Evolutionary conservation across 1,140 invertebrate genomes (phyloP), one percentile per base, ranked within the genome.

Genomic region (Metopolophium dirhodum): DNA sequence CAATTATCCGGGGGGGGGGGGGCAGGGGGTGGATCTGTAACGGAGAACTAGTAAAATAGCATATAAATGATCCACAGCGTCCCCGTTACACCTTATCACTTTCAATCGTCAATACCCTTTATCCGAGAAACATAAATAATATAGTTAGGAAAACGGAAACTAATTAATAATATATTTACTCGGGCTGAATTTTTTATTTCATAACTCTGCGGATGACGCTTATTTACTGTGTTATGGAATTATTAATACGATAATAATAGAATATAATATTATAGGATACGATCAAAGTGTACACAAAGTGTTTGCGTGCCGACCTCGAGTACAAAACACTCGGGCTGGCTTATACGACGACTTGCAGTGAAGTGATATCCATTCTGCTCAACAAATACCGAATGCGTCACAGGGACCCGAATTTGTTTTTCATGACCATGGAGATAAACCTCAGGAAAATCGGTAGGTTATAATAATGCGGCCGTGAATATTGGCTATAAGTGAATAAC

Each of bases 351-450:
- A 97, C 97, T 0, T 98, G 98, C 94, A 97, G 97, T 94, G 97
- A 98, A 95, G 97, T 99, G 77, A 97, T 99, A 6, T 95, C 96
- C 90, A 97, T 97, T 86, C 95, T 99, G n/a, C 96, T 99, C 91
- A 97, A 97, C 95, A 98, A 98, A 96, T 98, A 98, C 94, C 96
- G 98, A 94, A 98, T 98, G 97, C 96, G 98, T 94, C 98, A 98
- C 95, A 96, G 98, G 47, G 98, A 99, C 95, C 98, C 98, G 0
- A 97, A 98, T 94, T 96, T 99, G n/a, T 99, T 98, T 95, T 98
- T 98, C 95, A 96, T 99, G 30, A 98, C 98, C 94, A 98, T 99
- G 98, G 98, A 99, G 95, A 98, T 99, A 51, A 97, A 97, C 3
- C 97, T 99, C 35, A 96, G 97, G 45, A 96, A 97, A 93, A 97